Conservation (phyloP, 2,113 vertebrate genomes). For the Marcusenius ussheri region DNA sequence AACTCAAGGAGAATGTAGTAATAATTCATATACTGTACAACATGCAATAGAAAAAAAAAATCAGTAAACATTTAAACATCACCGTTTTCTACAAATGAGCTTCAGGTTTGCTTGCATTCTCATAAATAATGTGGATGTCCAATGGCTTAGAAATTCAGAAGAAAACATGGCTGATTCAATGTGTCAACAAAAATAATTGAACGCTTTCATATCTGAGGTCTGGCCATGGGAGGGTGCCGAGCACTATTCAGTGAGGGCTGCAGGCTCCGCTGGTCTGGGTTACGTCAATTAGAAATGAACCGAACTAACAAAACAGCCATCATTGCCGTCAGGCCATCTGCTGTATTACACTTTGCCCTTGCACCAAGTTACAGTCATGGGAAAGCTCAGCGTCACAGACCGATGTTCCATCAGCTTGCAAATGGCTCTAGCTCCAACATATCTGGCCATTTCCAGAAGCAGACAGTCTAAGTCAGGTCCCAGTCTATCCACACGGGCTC, state of each 20-base stretch:
- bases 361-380: not conserved
- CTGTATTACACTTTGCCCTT: not conserved
- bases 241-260: too few relatives aligned
- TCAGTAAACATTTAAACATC: not conserved
- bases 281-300: not conserved
- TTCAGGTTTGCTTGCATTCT: not conserved
- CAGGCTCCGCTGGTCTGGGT: not conserved
- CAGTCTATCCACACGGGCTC: not conserved
- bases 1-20: not conserved
- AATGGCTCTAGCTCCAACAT: not conserved
- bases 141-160: not conserved
- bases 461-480: not conserved
- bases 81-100: not conserved
- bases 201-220: not conserved
- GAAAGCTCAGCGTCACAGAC: not conserved
- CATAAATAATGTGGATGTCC: not conserved
- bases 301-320: not conserved
- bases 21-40: not conserved
- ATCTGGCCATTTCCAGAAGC: not conserved
- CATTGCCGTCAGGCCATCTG: not conserved
- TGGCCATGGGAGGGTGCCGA: not conserved
- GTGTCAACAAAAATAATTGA: not conserved
- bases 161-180: not conserved
- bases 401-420: not conserved
- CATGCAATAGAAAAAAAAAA: not conserved